Evolutionary conservation across 1,140 invertebrate species (phyloP).

Genomic region (Saxidomus purpurata): DNA sequence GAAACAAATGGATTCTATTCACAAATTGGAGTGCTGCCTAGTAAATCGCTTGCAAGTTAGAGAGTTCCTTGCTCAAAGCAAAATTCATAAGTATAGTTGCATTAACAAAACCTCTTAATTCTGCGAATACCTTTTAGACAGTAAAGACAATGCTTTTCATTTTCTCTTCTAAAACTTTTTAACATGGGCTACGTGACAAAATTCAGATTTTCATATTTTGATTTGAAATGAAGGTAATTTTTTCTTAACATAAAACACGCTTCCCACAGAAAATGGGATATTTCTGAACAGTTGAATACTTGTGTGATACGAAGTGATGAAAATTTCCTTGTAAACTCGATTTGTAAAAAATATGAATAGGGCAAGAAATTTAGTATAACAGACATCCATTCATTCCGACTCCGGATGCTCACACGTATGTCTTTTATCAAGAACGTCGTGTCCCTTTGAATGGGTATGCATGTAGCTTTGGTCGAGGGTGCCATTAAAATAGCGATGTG

Average conservation of each 20-base stretch:
- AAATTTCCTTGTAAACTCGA: neutral
- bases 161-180: neutral
- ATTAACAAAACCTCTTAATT: too few relatives aligned
- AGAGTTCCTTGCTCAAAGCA: too few relatives aligned
- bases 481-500: too few relatives aligned
- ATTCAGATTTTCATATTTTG: neutral
- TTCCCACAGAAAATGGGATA: neutral
- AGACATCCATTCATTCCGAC: neutral
- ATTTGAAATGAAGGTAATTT: neutral
- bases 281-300: neutral
- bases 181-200: neutral
- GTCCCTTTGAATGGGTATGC: too few relatives aligned
- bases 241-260: neutral
- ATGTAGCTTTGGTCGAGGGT: too few relatives aligned
- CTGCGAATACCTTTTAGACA: too few relatives aligned
- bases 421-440: neutral
- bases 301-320: neutral
- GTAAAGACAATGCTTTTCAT: neutral
- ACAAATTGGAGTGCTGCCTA: too few relatives aligned
- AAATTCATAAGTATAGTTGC: too few relatives aligned
- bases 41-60: too few relatives aligned
- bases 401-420: neutral
- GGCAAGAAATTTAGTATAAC: neutral
- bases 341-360: neutral
- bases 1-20: too few relatives aligned